Base-by-base conservation (phyloP, 2,888 invertebrate genomes). In the Rhamphomyia laevipes region DNA sequence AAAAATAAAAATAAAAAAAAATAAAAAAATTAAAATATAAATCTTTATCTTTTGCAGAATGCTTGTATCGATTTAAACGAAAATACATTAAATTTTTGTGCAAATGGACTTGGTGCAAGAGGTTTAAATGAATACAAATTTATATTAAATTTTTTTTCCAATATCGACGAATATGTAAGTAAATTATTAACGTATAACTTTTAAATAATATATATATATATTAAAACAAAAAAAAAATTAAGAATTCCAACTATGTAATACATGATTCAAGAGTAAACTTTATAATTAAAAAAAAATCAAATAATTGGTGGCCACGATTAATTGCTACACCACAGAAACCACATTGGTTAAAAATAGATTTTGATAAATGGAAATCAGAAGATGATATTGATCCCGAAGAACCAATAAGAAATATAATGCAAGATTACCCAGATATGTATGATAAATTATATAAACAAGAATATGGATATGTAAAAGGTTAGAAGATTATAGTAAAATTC, bases 271-370 rank as follows among this genome's bases (percentile, higher is more conserved):
- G 85, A 65, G 79, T 93, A 16, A 86, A 89, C 56, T 76, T 93
- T 59, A 69, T 76, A 0, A 71, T 94, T 40, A 76, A 73, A 46
- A 94, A 94, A 65, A 65, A 71, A 38, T 73, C 76, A 27, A 70
- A 72, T 2, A 77, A 76, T 2, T 89, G 85, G 81, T 94, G 94
- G 94, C 87, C 90, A 0, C 73, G 93, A 45, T 71, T 94, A 16
- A 86, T 83, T 2, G 78, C 83, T 11, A 81, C 84, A 53, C 83
- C 84, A 2, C 82, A 85, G 59, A 94, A 93, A 67, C 88, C 90
- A 0, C 83, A 84, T 1, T 94, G 93, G 94, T 70, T 95, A 5
- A 92, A 91, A 78, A 82, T 93, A 57, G 93, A 94, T 73, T 93
- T 93, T 73, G 92, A 94, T 67, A 78, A 86, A 49, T 92, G 93